A percentile compares a stretch with the other conserved stretches of the same genome.
Conservation (phyloP, 2,888 invertebrate genomes). For the Stenichneumon culpator region DNA sequence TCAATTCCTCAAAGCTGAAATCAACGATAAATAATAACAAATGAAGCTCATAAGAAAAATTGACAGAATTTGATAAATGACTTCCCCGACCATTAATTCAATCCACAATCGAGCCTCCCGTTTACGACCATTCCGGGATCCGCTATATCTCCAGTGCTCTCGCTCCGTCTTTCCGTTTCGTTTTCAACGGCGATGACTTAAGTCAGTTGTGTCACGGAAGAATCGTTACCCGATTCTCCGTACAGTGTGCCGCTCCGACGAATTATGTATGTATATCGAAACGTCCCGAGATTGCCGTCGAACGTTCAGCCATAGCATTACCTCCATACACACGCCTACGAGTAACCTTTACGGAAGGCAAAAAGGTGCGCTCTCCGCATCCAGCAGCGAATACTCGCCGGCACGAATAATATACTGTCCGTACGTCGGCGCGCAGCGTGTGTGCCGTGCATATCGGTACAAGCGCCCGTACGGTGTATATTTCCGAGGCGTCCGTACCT, state of each 20-base stretch:
- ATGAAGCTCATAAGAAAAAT: no score
- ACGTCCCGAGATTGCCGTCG: constrained; percentile 48
- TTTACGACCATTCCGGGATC: constrained; percentile 21
- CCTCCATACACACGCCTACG: constrained; percentile 60
- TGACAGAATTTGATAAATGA: no score
- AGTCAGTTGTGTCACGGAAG: constrained; percentile 60
- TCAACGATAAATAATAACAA: no score
- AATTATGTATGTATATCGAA: constrained; percentile 55
- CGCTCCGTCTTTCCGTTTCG: constrained; percentile 44
- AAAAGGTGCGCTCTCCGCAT: constrained; percentile 63
- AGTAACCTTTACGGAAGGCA: constrained; percentile 66
- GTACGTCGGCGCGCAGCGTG: constrained; percentile 42
- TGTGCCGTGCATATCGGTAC: neutral
- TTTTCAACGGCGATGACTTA: constrained; percentile 56
- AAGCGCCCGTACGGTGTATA: neutral
- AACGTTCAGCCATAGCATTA: constrained; percentile 47
- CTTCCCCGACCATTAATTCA: neutral
- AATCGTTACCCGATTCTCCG: constrained; percentile 43
- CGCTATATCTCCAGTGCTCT: no score
- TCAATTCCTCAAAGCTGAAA: no score
- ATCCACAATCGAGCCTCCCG: no score
- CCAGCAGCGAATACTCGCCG: constrained; percentile 50
- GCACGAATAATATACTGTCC: constrained; percentile 60
- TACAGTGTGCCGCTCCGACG: neutral
- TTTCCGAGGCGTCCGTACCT: constrained; percentile 11